phyloP scores from a whole-genome alignment of 2,113 vertebrate genomes.

The Calypte anna region DNA sequence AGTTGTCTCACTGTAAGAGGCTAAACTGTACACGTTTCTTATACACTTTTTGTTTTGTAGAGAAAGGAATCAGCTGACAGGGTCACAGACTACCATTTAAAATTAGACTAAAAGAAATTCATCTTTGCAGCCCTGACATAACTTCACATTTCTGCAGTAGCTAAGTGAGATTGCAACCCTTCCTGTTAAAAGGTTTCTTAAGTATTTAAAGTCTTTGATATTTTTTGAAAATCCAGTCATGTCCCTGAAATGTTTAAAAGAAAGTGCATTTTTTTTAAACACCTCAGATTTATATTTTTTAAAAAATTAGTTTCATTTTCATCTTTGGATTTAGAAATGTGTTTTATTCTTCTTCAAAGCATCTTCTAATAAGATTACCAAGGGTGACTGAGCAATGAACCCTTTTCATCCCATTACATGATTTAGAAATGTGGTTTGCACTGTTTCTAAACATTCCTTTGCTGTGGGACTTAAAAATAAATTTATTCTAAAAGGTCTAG shows the following conservation, averaged over 20 bases:
- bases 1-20: background rate
- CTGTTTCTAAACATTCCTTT: slow-evolving; percentile 35
- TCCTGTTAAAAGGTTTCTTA: slow-evolving; percentile 67
- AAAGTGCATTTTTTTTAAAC: slow-evolving; percentile 26
- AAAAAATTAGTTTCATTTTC: slow-evolving; percentile 39
- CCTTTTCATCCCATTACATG: slow-evolving; percentile 23
- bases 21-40: background rate
- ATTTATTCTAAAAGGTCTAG: background rate
- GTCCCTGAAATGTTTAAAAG: slow-evolving; percentile 32
- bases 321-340: slow-evolving; percentile 45
- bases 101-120: slow-evolving; percentile 53
- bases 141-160: slow-evolving; percentile 62
- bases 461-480: background rate
- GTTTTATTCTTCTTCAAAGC: slow-evolving; percentile 55
- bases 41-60: background rate
- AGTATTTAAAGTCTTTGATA: slow-evolving; percentile 69
- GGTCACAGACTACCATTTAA: slow-evolving; percentile 20
- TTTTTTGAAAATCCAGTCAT: slow-evolving; percentile 46
- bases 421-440: slow-evolving; percentile 27
- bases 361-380: slow-evolving; percentile 48
- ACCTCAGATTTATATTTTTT: slow-evolving; percentile 15
- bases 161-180: slow-evolving; percentile 63
- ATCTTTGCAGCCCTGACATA: slow-evolving; percentile 53
- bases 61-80: slow-evolving; percentile 25
- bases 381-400: slow-evolving; percentile 35